Conservation (phyloP, 2,113 vertebrate species). For the Dicrurus megarhynchus region DNA sequence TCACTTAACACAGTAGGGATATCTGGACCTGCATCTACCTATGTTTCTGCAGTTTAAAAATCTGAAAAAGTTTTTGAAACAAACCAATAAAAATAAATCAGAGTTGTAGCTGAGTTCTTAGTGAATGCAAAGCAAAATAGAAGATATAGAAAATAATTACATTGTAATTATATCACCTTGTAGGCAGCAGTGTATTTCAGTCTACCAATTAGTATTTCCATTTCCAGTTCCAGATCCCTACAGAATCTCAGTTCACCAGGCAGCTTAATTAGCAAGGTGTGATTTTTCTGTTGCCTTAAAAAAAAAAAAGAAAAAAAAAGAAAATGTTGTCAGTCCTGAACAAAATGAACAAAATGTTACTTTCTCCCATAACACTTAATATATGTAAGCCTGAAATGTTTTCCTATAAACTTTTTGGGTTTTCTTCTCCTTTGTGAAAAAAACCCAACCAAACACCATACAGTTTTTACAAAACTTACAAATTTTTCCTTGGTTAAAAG, state of each 20-base stretch:
- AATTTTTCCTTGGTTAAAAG: not conserved
- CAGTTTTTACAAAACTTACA: not conserved
- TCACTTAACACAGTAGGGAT: conserved; percentile 13
- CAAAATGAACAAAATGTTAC: not conserved
- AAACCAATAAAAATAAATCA: not conserved
- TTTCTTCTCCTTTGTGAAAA: not conserved
- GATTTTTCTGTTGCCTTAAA: not conserved
- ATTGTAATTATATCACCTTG: not conserved
- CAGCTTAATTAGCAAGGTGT: not conserved
- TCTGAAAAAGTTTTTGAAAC: not conserved
- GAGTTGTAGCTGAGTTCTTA: not conserved
- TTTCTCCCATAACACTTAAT: rapidly evolving
- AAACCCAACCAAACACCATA: not conserved
- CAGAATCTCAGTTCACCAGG: not conserved
- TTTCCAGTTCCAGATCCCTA: not conserved
- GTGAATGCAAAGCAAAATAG: not conserved
- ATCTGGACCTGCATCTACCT: conserved; percentile 38
- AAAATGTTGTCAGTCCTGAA: not conserved
- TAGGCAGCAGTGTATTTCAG: not conserved
- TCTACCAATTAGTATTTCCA: not conserved
- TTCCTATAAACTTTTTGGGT: not conserved
- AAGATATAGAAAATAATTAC: not conserved
- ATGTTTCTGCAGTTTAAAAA: conserved; percentile 18
- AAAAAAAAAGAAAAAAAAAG: not conserved
- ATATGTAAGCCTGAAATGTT: not conserved